Conservation (phyloP, 2,113 vertebrate genomes). For the Hypocryptadius cinnamomeus region DNA sequence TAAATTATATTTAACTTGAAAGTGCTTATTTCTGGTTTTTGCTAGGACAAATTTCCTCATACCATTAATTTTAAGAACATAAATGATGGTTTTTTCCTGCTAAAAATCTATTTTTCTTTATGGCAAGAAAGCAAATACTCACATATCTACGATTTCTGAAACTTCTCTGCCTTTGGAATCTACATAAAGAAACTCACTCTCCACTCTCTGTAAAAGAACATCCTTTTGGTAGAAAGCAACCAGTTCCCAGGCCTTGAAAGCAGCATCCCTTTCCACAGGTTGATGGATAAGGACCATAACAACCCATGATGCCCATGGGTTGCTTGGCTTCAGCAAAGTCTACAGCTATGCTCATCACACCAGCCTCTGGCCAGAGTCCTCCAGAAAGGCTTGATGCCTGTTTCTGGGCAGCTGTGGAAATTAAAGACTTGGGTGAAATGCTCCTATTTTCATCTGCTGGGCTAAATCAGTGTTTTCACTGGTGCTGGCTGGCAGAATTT, state of each 20-base stretch:
- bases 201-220: neutral
- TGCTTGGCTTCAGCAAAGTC: neutral
- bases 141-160: neutral
- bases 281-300: neutral
- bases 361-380: neutral
- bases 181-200: neutral
- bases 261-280: neutral
- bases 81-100: neutral
- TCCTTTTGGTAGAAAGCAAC: neutral
- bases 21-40: neutral
- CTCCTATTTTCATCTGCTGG: neutral
- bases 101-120: neutral
- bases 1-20: neutral
- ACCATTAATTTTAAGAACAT: neutral
- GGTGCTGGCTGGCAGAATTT: neutral
- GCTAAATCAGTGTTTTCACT: neutral
- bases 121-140: neutral
- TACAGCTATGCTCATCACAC: neutral
- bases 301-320: rapidly evolving
- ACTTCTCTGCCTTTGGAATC: neutral
- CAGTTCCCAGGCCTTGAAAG: neutral
- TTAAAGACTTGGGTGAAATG: neutral
- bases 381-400: rapidly evolving
- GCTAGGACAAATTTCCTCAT: neutral
- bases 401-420: neutral